Evolutionary conservation across 2,113 vertebrate species (phyloP).

Genomic region (Otocyon megalotis): DNA sequence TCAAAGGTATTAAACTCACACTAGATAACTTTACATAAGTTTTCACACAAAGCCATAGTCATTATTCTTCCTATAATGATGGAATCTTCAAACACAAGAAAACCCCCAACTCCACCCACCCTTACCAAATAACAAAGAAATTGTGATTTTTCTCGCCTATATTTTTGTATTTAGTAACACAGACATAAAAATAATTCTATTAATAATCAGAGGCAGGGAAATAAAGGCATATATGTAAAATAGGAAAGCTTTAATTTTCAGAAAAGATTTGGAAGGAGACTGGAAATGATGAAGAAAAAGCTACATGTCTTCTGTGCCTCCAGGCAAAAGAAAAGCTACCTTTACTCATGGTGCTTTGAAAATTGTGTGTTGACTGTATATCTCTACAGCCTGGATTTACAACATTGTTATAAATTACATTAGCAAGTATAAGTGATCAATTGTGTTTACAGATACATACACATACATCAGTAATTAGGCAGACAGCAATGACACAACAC

Average conservation of each 20-base stretch:
- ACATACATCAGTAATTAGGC: background rate
- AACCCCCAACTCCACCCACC: background rate
- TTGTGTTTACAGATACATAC: background rate
- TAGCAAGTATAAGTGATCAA: background rate
- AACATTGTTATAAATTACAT: background rate
- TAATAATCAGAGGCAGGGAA: background rate
- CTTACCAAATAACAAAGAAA: slow-evolving; percentile 20
- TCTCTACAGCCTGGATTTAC: background rate
- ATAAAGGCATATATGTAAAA: background rate
- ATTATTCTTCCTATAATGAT: slow-evolving; percentile 38
- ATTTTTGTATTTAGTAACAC: background rate
- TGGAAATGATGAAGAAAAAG: background rate
- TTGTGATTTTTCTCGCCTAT: background rate
- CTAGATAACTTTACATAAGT: background rate
- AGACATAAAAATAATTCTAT: slow-evolving; percentile 36
- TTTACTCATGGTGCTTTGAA: background rate
- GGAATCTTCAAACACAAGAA: background rate
- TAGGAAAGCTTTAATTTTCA: slow-evolving; percentile 21
- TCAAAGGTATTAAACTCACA: background rate
- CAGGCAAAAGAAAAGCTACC: background rate
- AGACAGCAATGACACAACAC: background rate
- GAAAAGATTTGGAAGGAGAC: slow-evolving; percentile 9
- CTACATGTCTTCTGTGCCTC: background rate
- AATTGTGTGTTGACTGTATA: background rate
- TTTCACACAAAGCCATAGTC: slow-evolving; percentile 32